Conservation (phyloP, 1,140 invertebrate species). For the Rhopalosiphum maidis region DNA sequence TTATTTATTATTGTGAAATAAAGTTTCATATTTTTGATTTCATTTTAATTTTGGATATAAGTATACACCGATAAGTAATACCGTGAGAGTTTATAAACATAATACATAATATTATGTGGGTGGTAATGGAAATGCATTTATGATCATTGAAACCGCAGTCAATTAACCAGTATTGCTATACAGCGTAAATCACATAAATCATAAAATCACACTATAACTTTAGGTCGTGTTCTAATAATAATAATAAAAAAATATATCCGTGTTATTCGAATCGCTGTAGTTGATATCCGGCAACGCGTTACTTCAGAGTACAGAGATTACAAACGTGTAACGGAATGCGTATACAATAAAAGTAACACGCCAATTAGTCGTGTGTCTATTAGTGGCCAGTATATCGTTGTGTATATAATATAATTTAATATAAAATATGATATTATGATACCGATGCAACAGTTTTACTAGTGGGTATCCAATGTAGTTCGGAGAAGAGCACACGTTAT, state of each 20-base stretch:
- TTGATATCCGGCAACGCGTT: neutral
- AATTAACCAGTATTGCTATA: slow-evolving; percentile 27
- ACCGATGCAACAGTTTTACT: neutral
- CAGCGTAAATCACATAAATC: slow-evolving; percentile 49
- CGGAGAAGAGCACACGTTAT: neutral
- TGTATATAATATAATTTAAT: neutral
- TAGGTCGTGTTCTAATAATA: slow-evolving; percentile 8
- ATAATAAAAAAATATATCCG: slow-evolving; percentile 18
- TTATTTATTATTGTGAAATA: neutral
- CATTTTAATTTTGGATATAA: neutral
- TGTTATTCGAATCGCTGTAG: slow-evolving; percentile 1
- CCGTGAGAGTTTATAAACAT: neutral
- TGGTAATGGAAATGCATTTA: neutral
- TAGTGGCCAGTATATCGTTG: neutral
- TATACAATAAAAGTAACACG: slow-evolving; percentile 52
- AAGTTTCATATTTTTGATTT: neutral
- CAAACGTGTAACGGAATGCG: slow-evolving; percentile 54
- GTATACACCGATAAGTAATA: neutral
- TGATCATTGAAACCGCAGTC: slow-evolving; percentile 53
- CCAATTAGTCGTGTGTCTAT: slow-evolving; percentile 50
- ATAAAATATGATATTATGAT: neutral
- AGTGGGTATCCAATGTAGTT: neutral
- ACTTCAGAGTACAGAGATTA: neutral
- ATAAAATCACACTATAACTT: slow-evolving; percentile 42
- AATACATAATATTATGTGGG: neutral